Base-by-base conservation (phyloP, 2,797 vertebrate species). In the Cyclopterus lumpus region DNA sequence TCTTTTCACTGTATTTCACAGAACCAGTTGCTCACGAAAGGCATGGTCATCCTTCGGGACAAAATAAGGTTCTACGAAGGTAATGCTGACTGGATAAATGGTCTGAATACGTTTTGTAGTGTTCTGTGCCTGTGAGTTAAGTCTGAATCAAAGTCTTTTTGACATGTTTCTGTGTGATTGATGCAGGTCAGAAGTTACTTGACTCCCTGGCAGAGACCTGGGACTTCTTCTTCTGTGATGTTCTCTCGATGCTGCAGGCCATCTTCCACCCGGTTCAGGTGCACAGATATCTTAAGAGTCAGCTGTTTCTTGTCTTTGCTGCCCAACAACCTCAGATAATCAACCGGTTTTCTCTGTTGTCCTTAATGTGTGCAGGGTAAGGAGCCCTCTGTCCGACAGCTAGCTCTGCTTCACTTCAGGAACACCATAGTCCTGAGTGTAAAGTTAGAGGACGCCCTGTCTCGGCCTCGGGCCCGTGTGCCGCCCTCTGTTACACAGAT, bases 221-320 rank as follows among this genome's bases (percentile, higher is more conserved):
- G 98, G 97, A 99, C 89, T 99, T 98, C 91, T 99, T 99, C 91
- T 99, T 99, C 92, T 96, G 97, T 34, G 97, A 99, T 67, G 96
- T 99, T 87, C 94, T 99, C 54, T 97, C 97, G 24, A 99, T 96
- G 86, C 96, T 99, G 67, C 98, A 99, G 93, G 98, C 98, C 83
- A 97, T 99, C 88, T 99, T 99, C 94, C 97, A 98, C 87, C 98
- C 98, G 0, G 97, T 99, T 32, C 98, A 99, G 97, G 98, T 99
- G 85, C 62, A 44, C 12, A 10, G 14, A 12, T 61, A 8, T 75
- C 34, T 36, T 0, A 26, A 18, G n/a, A 63, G 22, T 60, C 22
- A 4, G n/a, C n/a, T 51, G 26, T 54, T 70, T 58, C 18, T 38
- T 38, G 5, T 57, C 9, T 62, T 61, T 69, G 15, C 28, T 26